Percentiles rank a stretch among this genome's conserved stretches.
phyloP scores from a whole-genome alignment of 2,888 invertebrate species.

The Mamestra brassicae region DNA sequence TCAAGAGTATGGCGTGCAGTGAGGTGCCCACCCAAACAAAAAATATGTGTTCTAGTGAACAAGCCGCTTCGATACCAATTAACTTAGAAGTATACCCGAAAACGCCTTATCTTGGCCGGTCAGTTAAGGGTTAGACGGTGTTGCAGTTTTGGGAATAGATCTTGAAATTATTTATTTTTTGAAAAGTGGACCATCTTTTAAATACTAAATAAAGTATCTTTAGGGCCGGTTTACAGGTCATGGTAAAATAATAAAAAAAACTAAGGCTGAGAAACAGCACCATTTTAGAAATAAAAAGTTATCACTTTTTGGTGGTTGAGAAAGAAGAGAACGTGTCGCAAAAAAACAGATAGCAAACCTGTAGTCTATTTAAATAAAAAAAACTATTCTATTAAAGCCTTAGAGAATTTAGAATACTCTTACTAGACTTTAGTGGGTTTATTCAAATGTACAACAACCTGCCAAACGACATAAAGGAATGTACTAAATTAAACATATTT shows the following conservation, averaged over 20 bases:
- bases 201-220: background rate
- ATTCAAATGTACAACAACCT: no score
- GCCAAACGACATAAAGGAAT: no score
- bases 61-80: conserved; percentile 80
- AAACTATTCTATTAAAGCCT: background rate
- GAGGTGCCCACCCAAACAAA: conserved; percentile 78
- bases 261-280: no score
- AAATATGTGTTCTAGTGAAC: conserved; percentile 73
- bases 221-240: background rate
- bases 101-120: conserved; percentile 74
- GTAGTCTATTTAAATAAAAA: background rate
- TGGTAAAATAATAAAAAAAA: no score
- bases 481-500: no score
- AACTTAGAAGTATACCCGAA: conserved; percentile 79
- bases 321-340: background rate
- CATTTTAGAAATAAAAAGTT: no score
- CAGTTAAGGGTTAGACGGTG: conserved; percentile 73
- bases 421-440: background rate
- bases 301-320: no score
- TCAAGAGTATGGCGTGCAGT: conserved; percentile 43
- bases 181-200: no score
- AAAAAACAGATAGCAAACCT: background rate
- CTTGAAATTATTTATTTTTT: background rate
- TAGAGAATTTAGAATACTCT: background rate
- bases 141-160: background rate